Evolutionary conservation across 2,797 vertebrate species (phyloP), one percentile per base, ranked within the genome.

Genomic region (Lophius americanus): DNA sequence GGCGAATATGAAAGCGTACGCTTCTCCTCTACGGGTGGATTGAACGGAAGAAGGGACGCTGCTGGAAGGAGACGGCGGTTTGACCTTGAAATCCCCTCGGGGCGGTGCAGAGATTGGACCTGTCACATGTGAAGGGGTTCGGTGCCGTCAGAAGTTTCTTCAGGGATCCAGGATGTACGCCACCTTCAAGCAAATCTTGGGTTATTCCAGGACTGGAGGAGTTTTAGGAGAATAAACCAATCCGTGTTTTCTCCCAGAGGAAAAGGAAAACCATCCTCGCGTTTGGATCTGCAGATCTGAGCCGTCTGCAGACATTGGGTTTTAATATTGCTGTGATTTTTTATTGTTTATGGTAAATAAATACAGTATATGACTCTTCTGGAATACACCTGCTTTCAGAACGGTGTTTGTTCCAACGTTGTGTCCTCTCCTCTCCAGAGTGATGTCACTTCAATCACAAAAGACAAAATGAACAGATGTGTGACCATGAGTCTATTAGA

Each of bases 81-180:
- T 76, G 68, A 79, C 76, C 66, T 52, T 82, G 74, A 66, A 77
- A 52, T 61, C 36, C 23, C 11, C 63, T 23, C 23, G 23, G 23
- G 1, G 23, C 23, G 2, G 23, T 1, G 23, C 23, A 23, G 23
- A 70, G 67, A 55, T 13, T 62, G 56, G 51, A 62, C 70, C 11
- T 0, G 10, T 66, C 46, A 47, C 33, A 4, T 50, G 50, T 47
- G 44, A 52, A 43, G 74, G 71, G 70, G 75, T 83, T 68, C 62
- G 7, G 56, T 67, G 58, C 41, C 60, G 0, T 36, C 0, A 66
- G 58, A 64, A 33, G 73, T 76, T 68, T 55, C 33, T 68, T 70
- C 51, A 2, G 1, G 65, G 65, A 75, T 44, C 51, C 6, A 49
- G 66, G 65, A 62, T 9, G 47, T 44, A 23, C 33, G 14, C 44